Evolutionary conservation across 2,797 vertebrate genomes (phyloP), one percentile per base, ranked within the genome.

Genomic region (Denticeps clupeoides): DNA sequence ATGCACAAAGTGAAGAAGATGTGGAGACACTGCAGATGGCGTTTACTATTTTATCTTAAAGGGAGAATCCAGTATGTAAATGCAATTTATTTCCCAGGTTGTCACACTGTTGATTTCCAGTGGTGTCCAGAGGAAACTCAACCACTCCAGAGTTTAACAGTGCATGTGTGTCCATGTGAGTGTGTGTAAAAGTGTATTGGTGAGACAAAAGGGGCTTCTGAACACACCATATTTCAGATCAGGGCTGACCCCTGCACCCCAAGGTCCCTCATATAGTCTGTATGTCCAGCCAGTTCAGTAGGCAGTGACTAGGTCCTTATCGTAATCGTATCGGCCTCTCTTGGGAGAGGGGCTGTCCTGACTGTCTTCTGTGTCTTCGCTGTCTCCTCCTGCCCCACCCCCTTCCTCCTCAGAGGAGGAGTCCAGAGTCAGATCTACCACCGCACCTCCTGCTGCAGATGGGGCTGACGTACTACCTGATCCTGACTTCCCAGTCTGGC

Each of bases 381-480:
- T 93, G 11, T 95, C 93, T 7, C 89, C 93, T 0, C 86, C 90
- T 1, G 88, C 87, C 5, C 86, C 89, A 2, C 86, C 87, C 1
- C 83, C 87, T 24, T 89, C 88, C 16, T 87, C 86, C 31, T 93
- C 92, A 0, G 91, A 94, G 0, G 89, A 93, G 73, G 90, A 92
- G 77, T 98, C 94, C 81, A 95, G 86, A 73, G 94, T 98, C 69
- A 98, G 85, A 79, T 98, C 94, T 64, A 97, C 93, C 28, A 98
- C 92, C 0, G 87, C 88, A 0, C 82, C 83, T 13, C 77, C 79
- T 3, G 70, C 6, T 58, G n/a, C 46, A 58, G 2, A 71, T 40
- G 8, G 74, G 1, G 23, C 80, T 65, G 1, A 80, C 31, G 26
- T 53, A 0, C 77, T 74, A 9, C 78, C 41, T 50, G 78, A 67